A percentile compares a stretch with the other conserved stretches of the same genome.
Conservation (phyloP, 2,113 vertebrate species). For the Corythaeola cristata region DNA sequence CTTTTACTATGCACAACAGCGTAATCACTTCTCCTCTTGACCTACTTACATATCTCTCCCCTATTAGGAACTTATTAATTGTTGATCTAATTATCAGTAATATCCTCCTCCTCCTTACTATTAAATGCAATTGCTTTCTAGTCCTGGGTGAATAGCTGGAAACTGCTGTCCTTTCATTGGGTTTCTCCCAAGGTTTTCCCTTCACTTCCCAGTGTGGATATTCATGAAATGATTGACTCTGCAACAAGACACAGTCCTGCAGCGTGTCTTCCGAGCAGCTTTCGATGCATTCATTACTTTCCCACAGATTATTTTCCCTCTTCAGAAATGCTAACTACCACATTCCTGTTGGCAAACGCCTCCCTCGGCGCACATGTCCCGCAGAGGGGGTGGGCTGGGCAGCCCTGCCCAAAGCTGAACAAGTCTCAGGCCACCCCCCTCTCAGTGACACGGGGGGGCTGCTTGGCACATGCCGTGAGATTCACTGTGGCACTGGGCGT, state of each 20-base stretch:
- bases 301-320: background rate
- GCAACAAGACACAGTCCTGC: background rate
- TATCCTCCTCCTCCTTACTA: background rate
- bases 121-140: background rate
- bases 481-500: too few relatives aligned
- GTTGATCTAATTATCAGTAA: background rate
- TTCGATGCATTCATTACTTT: background rate
- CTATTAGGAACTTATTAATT: background rate
- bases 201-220: background rate
- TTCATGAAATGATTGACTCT: background rate
- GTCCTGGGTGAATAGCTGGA: background rate
- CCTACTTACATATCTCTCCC: background rate
- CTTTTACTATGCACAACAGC: background rate
- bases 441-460: background rate
- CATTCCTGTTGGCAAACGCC: background rate
- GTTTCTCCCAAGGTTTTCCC: background rate
- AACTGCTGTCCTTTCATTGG: background rate
- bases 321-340: background rate
- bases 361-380: rapidly evolving
- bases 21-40: background rate
- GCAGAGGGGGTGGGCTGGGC: background rate
- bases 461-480: background rate
- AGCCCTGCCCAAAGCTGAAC: too few relatives aligned
- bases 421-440: background rate
- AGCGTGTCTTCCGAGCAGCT: background rate